Base-by-base conservation (phyloP, 2,113 vertebrate genomes). In the Channa argus region DNA sequence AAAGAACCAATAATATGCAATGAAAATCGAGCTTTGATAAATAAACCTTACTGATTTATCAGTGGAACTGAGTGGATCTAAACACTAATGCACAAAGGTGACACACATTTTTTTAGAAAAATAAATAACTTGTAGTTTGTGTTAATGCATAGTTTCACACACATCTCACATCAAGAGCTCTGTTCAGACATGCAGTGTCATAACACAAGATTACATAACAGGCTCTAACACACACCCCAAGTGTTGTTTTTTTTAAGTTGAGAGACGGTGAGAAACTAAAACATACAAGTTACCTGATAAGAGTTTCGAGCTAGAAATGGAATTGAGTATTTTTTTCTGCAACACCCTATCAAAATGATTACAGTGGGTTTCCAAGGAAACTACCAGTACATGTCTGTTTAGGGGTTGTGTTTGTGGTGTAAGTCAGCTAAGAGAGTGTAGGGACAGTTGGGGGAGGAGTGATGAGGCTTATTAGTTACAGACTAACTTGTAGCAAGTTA, bases 131-230 rank as follows among this genome's bases (percentile, higher is more conserved):
- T 60, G 45, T 9, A 49, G 24, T 50, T 0, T 4, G 36, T 5
- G 38, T 13, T 67, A 50, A 71, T 74, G 49, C 43, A 8, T 14
- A 43, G 53, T 56, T 72, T 74, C 66, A 38, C 52, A 46, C 0
- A 60, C 33, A 59, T 36, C 38, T 56, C 13, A 59, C 34, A 11
- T 56, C 50, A 67, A 77, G 15, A 14, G 14, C 36, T 34, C 60
- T 2, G 84, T 79, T 85, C 47, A 68, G 80, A 45, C 88, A 71
- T 90, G 85, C 41, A 78, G 80, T 82, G 49, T 12, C 75, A 72
- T 63, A 72, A 75, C 55, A 70, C 72, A 49, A 41, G 37, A 14
- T 90, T 92, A 85, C 7, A 8, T 80, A 90, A 87, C 54, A 3
- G 34, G 41, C 64, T 55, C 77, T 11, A 73, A 85, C 83, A 90